Percentiles rank a stretch among this genome's conserved stretches.
phyloP scores from a whole-genome alignment of 2,888 invertebrate genomes.

The Ryuthela nishihirai region DNA sequence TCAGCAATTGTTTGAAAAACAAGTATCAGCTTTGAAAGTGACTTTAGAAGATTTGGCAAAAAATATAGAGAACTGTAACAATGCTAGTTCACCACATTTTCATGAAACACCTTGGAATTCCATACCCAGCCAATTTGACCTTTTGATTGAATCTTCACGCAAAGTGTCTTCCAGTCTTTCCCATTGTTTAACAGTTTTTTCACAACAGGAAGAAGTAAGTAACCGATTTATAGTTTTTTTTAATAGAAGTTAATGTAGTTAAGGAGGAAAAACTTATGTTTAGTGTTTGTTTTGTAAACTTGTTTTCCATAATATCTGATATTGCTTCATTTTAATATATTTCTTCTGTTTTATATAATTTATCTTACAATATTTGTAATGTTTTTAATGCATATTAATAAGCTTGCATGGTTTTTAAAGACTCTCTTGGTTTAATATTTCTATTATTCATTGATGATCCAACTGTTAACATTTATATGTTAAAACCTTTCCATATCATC shows the following conservation, averaged over 20 bases:
- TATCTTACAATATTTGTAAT: too few species aligned
- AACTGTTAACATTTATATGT: too few species aligned
- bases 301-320: too few species aligned
- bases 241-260: background rate
- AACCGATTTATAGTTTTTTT: background rate
- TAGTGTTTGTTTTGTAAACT: too few species aligned
- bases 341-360: too few species aligned
- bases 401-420: too few species aligned
- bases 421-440: too few species aligned
- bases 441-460: too few species aligned
- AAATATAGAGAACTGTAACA: background rate
- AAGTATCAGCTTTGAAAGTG: constrained; percentile 55
- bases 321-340: too few species aligned
- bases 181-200: constrained; percentile 62
- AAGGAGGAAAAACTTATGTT: too few species aligned
- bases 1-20: constrained; percentile 58
- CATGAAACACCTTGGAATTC: background rate
- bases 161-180: constrained; percentile 59
- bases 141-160: constrained; percentile 59
- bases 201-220: constrained; percentile 62
- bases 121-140: constrained; percentile 52
- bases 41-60: background rate
- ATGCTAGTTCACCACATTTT: constrained; percentile 3
- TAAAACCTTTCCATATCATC: too few species aligned
- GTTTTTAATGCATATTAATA: too few species aligned